phyloP scores from a whole-genome alignment of 2,797 vertebrate genomes.

The Triplophysa yarkandensis region DNA sequence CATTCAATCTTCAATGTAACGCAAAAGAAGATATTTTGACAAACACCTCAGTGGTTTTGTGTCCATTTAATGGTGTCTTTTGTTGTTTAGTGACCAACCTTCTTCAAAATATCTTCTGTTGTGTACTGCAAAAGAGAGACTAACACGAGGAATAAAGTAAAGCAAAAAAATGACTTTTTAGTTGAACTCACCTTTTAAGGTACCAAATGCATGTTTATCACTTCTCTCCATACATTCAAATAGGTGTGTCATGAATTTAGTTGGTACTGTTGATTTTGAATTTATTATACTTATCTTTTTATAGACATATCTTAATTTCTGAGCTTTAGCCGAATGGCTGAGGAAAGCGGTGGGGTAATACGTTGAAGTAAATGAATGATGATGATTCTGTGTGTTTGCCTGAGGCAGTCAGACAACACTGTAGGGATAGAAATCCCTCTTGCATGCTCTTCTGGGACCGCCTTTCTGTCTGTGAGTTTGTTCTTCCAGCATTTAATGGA shows the following conservation, averaged over 20 bases:
- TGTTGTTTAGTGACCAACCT: no score
- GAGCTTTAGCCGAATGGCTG: slow-evolving; percentile 66
- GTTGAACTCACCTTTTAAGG: neutral
- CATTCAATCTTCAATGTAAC: no score
- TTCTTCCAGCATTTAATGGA: slow-evolving; percentile 43
- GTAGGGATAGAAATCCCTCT: slow-evolving; percentile 28
- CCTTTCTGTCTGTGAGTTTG: slow-evolving; percentile 28
- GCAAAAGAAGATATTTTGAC: no score
- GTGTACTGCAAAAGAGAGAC: no score
- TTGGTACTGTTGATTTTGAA: neutral
- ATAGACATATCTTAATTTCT: neutral
- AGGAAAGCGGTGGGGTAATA: slow-evolving; percentile 69
- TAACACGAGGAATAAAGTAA: no score
- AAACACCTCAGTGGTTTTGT: no score
- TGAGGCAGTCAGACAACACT: slow-evolving; percentile 62
- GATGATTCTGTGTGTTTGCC: slow-evolving; percentile 71
- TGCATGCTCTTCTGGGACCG: slow-evolving; percentile 50
- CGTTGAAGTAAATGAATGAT: slow-evolving; percentile 76
- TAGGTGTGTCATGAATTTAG: neutral
- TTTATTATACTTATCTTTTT: neutral
- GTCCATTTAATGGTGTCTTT: no score
- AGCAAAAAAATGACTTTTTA: no score
- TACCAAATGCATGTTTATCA: neutral
- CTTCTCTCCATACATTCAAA: neutral
- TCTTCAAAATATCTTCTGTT: no score